A percentile compares a stretch with the other conserved stretches of the same genome.
Conservation (phyloP, 1,140 invertebrate genomes). For the Pogonus chalceus region DNA sequence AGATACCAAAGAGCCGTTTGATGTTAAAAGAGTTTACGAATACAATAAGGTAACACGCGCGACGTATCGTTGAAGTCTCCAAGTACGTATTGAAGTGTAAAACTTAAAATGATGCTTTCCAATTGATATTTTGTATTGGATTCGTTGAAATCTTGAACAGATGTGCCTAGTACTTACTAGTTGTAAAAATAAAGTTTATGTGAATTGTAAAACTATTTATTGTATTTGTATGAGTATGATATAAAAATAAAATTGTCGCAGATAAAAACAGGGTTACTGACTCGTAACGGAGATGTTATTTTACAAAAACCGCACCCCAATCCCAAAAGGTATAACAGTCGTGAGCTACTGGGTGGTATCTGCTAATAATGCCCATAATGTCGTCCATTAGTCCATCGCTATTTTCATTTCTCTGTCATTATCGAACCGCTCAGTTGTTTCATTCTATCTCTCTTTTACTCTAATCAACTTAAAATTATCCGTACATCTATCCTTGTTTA, state of each 20-base stretch:
- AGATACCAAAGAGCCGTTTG: too few species aligned
- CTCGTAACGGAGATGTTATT: slow-evolving; percentile 12
- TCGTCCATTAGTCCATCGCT: slow-evolving; percentile 13
- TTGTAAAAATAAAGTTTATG: neutral
- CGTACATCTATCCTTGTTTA: too few species aligned
- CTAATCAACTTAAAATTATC: too few species aligned
- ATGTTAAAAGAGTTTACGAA: too few species aligned
- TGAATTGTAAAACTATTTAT: neutral
- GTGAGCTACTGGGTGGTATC: slow-evolving; percentile 22
- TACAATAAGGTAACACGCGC: too few species aligned
- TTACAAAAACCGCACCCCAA: slow-evolving; percentile 12
- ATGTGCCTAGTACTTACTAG: neutral
- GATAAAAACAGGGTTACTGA: slow-evolving; percentile 8
- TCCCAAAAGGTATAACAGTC: slow-evolving; percentile 19
- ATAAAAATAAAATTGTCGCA: neutral
- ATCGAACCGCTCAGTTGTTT: neutral
- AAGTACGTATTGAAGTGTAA: too few species aligned
- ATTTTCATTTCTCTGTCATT: neutral
- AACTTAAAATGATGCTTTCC: too few species aligned
- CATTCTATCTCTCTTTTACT: too few species aligned
- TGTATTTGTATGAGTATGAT: neutral
- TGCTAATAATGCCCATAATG: slow-evolving; percentile 19
- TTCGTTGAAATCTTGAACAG: neutral
- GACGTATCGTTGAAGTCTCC: too few species aligned
- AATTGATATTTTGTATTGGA: too few species aligned